Conservation (phyloP, 2,113 vertebrate species). For the Entomyzon cyanotis region DNA sequence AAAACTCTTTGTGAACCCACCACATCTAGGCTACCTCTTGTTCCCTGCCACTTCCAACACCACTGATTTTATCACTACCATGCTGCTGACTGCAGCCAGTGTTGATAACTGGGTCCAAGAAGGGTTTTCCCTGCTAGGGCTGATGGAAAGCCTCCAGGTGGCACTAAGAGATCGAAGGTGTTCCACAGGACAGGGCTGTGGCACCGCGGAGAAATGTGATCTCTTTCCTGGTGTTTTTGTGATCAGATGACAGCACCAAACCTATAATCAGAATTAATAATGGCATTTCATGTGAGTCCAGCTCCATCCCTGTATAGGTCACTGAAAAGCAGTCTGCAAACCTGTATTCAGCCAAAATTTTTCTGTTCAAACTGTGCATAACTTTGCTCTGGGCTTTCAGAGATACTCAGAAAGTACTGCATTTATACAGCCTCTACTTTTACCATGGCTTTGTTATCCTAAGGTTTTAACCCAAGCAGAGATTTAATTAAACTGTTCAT, state of each 20-base stretch:
- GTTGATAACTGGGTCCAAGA: too few species aligned
- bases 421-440: not conserved
- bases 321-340: not conserved
- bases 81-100: fast-evolving
- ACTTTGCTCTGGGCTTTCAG: not conserved
- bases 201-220: fast-evolving
- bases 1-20: not conserved
- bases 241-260: not conserved
- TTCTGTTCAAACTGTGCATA: not conserved
- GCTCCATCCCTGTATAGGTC: not conserved
- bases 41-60: not conserved
- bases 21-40: not conserved
- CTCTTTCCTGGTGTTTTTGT: not conserved
- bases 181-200: not conserved
- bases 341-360: not conserved
- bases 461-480: not conserved
- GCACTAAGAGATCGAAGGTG: not conserved
- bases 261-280: not conserved
- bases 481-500: not conserved
- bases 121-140: not conserved
- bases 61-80: not conserved
- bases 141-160: not conserved
- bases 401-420: not conserved
- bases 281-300: not conserved
- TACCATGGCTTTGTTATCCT: fast-evolving